Percentiles rank a stretch among this genome's conserved stretches.
Evolutionary conservation across 2,113 vertebrate species (phyloP).

Genomic region (Pygathrix nemaeus): DNA sequence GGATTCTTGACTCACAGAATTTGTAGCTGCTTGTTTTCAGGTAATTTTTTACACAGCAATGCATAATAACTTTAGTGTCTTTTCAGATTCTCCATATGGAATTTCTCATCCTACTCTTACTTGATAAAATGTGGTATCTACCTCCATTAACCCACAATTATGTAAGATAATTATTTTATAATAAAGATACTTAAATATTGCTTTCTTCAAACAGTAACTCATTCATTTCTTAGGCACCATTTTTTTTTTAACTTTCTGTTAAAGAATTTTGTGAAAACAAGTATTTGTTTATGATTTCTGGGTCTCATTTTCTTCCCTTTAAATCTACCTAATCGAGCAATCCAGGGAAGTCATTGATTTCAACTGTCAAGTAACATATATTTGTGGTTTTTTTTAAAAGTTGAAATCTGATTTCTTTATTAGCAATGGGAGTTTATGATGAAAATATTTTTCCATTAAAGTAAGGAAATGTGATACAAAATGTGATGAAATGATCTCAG

Average conservation of each 20-base stretch:
- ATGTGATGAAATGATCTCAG: neutral
- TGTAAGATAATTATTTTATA: neutral
- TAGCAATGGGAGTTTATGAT: neutral
- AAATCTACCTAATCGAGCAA: neutral
- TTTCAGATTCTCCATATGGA: neutral
- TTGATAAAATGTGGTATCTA: neutral
- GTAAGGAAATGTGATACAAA: neutral
- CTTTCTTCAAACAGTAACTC: neutral
- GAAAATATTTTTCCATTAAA: neutral
- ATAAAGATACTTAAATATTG: neutral
- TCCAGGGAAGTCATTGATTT: neutral
- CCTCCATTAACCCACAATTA: neutral
- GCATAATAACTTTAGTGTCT: neutral
- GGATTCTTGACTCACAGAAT: neutral
- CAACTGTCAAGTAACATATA: neutral
- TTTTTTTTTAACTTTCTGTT: neutral
- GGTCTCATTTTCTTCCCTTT: neutral
- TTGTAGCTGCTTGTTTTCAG: neutral
- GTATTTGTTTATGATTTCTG: neutral
- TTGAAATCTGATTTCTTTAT: neutral
- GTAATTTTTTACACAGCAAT: neutral
- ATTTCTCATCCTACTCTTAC: neutral
- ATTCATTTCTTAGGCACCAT: neutral
- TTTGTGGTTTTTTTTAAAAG: neutral
- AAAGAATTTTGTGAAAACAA: neutral